phyloP scores from a whole-genome alignment of 2,113 vertebrate species.

The Gallinago undulata region DNA sequence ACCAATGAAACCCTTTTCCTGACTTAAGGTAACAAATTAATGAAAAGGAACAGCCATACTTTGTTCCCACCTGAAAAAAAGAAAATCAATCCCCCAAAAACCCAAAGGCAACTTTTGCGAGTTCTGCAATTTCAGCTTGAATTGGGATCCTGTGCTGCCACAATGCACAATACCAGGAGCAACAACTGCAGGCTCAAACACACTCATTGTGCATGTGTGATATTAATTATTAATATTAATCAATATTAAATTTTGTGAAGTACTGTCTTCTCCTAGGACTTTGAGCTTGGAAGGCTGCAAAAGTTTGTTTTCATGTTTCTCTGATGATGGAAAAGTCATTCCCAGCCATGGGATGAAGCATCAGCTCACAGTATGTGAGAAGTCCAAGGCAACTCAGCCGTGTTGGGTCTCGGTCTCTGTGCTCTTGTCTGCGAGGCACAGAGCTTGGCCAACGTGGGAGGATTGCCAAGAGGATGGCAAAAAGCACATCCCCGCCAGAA shows the following conservation, averaged over 20 bases:
- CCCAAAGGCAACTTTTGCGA: neutral
- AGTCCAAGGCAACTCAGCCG: neutral
- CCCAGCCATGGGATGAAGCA: neutral
- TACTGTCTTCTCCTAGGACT: neutral
- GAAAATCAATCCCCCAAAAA: neutral
- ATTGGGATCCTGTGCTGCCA: neutral
- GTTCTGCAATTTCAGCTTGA: neutral
- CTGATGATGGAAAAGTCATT: neutral
- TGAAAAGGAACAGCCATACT: neutral
- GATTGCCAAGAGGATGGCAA: slow-evolving; percentile 3
- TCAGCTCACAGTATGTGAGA: neutral
- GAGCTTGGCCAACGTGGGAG: neutral
- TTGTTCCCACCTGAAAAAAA: neutral
- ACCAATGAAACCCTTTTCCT: neutral
- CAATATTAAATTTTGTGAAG: neutral
- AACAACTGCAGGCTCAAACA: neutral
- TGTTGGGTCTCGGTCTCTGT: neutral
- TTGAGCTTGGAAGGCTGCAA: neutral
- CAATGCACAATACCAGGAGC: neutral
- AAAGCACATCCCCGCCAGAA: slow-evolving; percentile 53
- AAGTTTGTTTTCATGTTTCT: neutral
- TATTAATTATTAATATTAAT: neutral
- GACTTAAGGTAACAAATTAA: neutral
- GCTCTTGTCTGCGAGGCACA: neutral
- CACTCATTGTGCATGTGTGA: no score